Evolutionary conservation across 2,888 invertebrate species (phyloP), one percentile per base, ranked within the genome.

Genomic region (Catocala nupta): DNA sequence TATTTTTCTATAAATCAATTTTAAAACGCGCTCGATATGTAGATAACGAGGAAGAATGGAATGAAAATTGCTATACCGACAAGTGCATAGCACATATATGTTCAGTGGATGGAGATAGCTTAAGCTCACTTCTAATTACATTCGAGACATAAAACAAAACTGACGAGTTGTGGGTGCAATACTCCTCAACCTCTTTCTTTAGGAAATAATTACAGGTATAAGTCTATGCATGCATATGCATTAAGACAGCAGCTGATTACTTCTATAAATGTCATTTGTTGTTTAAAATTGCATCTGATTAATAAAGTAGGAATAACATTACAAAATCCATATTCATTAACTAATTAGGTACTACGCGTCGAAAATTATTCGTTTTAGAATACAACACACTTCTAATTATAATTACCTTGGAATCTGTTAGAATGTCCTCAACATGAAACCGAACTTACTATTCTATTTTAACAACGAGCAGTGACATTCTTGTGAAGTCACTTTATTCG

Each of bases 401-500:
- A 59, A 16, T 10, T 12, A 3, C 45, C 43, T 53, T 36, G 56
- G 56, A 62, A 57, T 57, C 34, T 62, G 45, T 36, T 47, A 43
- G 36, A 44, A 63, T 56, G 50, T 56, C 59, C 36, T 44, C 7
- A 59, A 52, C 63, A 53, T 34, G 43, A 33, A 63, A 47, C 45
- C 59, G 12, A 33, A 63, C 55, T 63, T 58, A 50, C 16, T 55
- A 59, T 54, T 62, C 49, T 60, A 59, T 58, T 59, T 60, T 68
- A 51, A 52, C 47, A 59, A 67, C 39, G 56, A 58, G 48, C 54
- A 57, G 55, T 60, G 62, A 60, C 59, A 70, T 55, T 59, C 61
- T 68, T 62, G 57, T 75, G 51, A 55, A 55, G 51, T 51, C 58
- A 55, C 47, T 57, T 59, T 62, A 59, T 60, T 55, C 51, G 44